Base-by-base conservation (phyloP, 2,797 vertebrate genomes). In the Falco rusticolus region DNA sequence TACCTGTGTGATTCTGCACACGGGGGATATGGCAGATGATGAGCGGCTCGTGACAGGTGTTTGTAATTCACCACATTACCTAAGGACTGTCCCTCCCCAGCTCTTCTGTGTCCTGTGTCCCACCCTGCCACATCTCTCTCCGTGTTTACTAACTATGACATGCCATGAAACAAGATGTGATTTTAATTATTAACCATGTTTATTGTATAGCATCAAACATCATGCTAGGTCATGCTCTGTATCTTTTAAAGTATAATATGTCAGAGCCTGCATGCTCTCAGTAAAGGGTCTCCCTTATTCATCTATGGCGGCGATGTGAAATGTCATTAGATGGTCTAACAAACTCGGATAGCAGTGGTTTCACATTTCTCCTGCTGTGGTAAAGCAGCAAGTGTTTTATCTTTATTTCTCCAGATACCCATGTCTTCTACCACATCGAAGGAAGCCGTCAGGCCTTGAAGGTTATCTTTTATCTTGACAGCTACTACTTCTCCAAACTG, bases 401-500 rank as follows among this genome's bases (percentile, higher is more conserved):
- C 87, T 96, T 93, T 96, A 34, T 97, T 93, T 96, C 94, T 96
- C 12, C 98, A 99, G 99, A 99, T 97, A 98, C 98, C 51, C 98
- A 98, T 1, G 98, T 99, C 94, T 99, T 98, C 96, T 99, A 99
- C 97, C 99, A 99, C 77, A 98, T 99, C 8, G 99, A 99, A 97
- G 99, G 99, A 97, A 99, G 98, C 94, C 98, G 99, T 29, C 99
- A 99, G 97, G 98, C 99, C 12, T 97, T 99, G 97, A 99, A 98
- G 98, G 98, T 99, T 93, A 97, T 99, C 65, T 98, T 99, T 97
- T 99, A 98, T 98, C 98, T 99, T 74, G 99, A 99, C 97, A 99
- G 98, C 97, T 99, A 98, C 97, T 99, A 99, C 98, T 99, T 99
- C 98, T 99, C 98, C 82, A 99, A 99, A 98, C 98, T 99, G 95